Conservation (phyloP, 2,113 vertebrate genomes). For the Callorhinus ursinus region DNA sequence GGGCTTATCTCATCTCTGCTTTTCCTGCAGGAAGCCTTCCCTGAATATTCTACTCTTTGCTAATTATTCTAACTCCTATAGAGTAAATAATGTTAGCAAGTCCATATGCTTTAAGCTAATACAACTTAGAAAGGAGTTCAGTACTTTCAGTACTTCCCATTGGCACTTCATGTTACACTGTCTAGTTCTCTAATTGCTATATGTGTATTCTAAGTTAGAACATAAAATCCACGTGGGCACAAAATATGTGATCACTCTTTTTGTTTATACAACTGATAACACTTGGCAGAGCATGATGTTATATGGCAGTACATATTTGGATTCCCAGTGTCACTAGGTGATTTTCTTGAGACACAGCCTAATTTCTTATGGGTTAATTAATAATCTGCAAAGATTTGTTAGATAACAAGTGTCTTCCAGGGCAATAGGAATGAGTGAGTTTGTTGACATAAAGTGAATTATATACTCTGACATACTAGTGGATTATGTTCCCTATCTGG, state of each 20-base stretch:
- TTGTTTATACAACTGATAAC: background rate
- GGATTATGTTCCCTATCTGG: background rate
- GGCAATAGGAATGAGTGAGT: background rate
- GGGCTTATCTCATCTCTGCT: background rate
- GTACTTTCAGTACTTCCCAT: background rate
- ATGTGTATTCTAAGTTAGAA: background rate
- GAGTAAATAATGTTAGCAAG: background rate
- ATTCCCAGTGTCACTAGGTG: background rate
- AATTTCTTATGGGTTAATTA: slow-evolving; percentile 18
- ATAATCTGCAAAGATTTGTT: background rate
- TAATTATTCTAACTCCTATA: background rate
- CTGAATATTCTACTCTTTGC: background rate
- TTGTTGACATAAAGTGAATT: background rate
- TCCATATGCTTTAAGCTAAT: background rate
- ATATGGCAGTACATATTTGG: background rate
- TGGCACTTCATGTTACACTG: background rate
- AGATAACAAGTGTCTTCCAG: background rate
- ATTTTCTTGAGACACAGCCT: slow-evolving; percentile 27
- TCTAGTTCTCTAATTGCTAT: background rate
- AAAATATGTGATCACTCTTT: background rate
- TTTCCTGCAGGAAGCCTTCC: background rate
- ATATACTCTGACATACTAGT: background rate
- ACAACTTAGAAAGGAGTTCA: background rate
- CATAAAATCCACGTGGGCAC: background rate
- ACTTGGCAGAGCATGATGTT: background rate